A percentile compares a stretch with the other conserved stretches of the same genome.
Conservation (phyloP, 2,797 vertebrate genomes). For the Cirrhinus mrigala region DNA sequence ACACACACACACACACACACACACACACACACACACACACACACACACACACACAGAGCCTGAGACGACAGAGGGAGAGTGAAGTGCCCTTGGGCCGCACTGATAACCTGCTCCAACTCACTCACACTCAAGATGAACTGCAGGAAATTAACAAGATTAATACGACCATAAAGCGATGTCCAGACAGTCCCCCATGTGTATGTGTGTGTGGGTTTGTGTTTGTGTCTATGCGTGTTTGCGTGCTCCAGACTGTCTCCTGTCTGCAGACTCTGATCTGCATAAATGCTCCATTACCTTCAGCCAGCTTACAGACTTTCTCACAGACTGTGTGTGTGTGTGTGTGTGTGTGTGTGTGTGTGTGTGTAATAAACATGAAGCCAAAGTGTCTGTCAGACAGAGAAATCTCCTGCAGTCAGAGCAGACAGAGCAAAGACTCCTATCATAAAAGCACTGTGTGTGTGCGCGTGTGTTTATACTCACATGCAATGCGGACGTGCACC, state of each 20-base stretch:
- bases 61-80: background rate
- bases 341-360: conserved; percentile 24
- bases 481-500: conserved; percentile 93
- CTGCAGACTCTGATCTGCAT: conserved; percentile 39
- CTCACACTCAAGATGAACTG: conserved; percentile 17
- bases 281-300: conserved; percentile 47
- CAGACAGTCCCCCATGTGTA: conserved; percentile 25
- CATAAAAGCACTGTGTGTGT: background rate
- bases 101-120: conserved; percentile 25
- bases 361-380: conserved; percentile 16
- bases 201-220: background rate
- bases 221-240: conserved; percentile 37
- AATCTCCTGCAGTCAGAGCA: conserved; percentile 5
- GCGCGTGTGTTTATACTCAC: conserved; percentile 81
- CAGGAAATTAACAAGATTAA: conserved; percentile 28
- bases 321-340: background rate
- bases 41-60: background rate
- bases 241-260: conserved; percentile 47
- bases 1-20: background rate
- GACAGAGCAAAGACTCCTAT: conserved; percentile 6
- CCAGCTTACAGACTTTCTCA: background rate
- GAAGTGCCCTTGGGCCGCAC: conserved; percentile 17
- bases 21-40: background rate
- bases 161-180: conserved; percentile 23
- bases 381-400: conserved; percentile 29